Conservation (phyloP, 1,140 invertebrate genomes). For the Papilio glaucus region DNA sequence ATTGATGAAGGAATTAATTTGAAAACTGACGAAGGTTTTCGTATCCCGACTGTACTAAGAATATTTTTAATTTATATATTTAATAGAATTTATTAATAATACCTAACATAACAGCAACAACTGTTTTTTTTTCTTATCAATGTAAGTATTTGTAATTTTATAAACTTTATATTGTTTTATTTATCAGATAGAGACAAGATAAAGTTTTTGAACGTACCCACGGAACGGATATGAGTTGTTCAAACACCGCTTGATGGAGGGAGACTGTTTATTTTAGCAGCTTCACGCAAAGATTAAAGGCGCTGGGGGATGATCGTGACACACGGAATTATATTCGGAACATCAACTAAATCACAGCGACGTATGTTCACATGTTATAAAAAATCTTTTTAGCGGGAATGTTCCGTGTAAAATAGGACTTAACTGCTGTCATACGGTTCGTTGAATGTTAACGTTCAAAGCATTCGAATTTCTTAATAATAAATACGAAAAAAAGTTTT, state of each 20-base stretch:
- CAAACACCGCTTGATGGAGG: constrained; percentile 22
- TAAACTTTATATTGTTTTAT: not conserved
- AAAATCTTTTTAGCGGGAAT: not conserved
- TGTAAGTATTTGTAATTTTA: not conserved
- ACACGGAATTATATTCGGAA: constrained; percentile 43
- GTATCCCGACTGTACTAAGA: too few species aligned
- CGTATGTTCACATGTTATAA: constrained; percentile 35
- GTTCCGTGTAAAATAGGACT: not conserved
- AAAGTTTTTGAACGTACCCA: constrained; percentile 8
- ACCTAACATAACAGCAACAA: too few species aligned
- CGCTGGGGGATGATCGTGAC: constrained; percentile 35
- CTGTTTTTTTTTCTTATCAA: too few species aligned
- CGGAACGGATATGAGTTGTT: constrained; percentile 34
- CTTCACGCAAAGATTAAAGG: constrained; percentile 58
- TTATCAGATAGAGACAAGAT: not conserved
- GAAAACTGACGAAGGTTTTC: too few species aligned
- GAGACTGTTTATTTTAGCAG: constrained; percentile 57
- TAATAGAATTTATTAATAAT: too few species aligned
- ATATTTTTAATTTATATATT: too few species aligned
- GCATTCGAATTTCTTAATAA: not conserved
- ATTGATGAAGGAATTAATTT: too few species aligned
- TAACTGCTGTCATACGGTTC: not conserved
- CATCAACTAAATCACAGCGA: constrained; percentile 45
- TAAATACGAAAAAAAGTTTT: not conserved
- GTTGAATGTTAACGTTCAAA: not conserved